A percentile compares a stretch with the other conserved stretches of the same genome.
Conservation (phyloP, 2,888 invertebrate genomes). For the Meliscaeva auricollis region DNA sequence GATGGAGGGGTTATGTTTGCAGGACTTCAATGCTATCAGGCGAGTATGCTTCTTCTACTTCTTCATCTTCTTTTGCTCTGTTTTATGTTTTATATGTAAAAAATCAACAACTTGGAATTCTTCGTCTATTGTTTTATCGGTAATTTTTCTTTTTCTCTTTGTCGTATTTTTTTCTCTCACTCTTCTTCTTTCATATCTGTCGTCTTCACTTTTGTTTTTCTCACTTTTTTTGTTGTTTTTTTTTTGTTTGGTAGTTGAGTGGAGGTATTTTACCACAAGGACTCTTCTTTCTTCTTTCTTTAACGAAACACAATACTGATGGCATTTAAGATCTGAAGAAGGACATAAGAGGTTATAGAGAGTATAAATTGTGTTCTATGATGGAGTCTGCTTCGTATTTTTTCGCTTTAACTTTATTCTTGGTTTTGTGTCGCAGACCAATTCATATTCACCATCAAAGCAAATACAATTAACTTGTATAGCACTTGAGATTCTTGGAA, state of each 20-base stretch:
- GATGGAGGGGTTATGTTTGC: slow-evolving; percentile 20
- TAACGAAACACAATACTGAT: slow-evolving; percentile 45
- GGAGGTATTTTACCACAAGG: slow-evolving; percentile 52
- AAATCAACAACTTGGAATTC: slow-evolving; percentile 71
- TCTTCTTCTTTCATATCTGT: background rate
- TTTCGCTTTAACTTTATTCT: background rate
- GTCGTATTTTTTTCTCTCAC: background rate
- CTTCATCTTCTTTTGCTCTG: background rate
- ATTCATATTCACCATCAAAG: slow-evolving; percentile 35
- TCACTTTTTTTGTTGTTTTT: background rate
- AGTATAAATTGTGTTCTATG: background rate
- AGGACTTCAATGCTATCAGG: background rate
- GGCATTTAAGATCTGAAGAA: slow-evolving; percentile 39
- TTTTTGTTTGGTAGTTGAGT: slow-evolving; percentile 28
- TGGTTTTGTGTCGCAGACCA: slow-evolving; percentile 4
- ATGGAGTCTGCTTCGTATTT: background rate
- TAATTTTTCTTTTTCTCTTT: slow-evolving; percentile 9
- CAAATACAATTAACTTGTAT: slow-evolving; percentile 65
- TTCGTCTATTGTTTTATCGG: slow-evolving; percentile 58
- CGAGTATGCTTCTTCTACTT: background rate
- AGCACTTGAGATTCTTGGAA: slow-evolving; percentile 35
- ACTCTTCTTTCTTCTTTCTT: slow-evolving; percentile 17
- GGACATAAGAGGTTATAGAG: slow-evolving; percentile 21
- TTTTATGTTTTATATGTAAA: slow-evolving; percentile 44
- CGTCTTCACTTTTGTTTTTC: slow-evolving; percentile 36